Percentiles rank a stretch among this genome's conserved stretches.
Conservation (phyloP, 2,888 invertebrate genomes). For the Drosophila barbarae region DNA sequence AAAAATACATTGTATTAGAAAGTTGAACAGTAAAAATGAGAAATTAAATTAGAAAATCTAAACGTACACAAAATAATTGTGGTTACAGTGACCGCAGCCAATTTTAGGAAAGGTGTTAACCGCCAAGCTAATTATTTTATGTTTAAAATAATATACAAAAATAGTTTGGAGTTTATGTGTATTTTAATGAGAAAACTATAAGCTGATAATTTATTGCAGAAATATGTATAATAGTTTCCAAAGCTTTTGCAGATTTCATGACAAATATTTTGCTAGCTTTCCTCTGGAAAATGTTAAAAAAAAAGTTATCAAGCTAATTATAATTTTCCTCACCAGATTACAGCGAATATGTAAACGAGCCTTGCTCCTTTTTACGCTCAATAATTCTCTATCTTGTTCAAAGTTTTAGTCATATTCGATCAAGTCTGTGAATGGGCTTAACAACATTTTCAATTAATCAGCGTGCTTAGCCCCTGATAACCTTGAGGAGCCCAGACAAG, state of each 20-base stretch:
- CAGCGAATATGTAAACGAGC: background rate
- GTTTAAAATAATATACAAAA: background rate
- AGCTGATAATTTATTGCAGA: background rate
- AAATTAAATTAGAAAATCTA: background rate
- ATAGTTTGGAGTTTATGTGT: background rate
- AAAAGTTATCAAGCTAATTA: background rate
- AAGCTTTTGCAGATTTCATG: background rate
- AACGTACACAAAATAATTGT: background rate
- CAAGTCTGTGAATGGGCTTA: background rate
- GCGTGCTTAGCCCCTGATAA: background rate
- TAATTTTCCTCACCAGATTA: background rate
- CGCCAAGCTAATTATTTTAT: conserved; percentile 1
- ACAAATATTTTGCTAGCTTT: no score
- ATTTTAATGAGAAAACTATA: background rate
- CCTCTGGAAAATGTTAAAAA: no score
- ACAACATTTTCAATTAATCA: conserved; percentile 11
- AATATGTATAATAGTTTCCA: background rate
- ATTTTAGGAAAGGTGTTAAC: conserved; percentile 6
- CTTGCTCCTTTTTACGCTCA: background rate
- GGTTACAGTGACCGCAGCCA: background rate
- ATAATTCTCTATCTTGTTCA: background rate
- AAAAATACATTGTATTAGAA: background rate
- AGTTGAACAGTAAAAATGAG: background rate
- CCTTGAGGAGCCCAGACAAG: background rate
- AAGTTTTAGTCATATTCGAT: background rate